Evolutionary conservation across 1,140 invertebrate species (phyloP).

Genomic region (Copidosoma floridanum): DNA sequence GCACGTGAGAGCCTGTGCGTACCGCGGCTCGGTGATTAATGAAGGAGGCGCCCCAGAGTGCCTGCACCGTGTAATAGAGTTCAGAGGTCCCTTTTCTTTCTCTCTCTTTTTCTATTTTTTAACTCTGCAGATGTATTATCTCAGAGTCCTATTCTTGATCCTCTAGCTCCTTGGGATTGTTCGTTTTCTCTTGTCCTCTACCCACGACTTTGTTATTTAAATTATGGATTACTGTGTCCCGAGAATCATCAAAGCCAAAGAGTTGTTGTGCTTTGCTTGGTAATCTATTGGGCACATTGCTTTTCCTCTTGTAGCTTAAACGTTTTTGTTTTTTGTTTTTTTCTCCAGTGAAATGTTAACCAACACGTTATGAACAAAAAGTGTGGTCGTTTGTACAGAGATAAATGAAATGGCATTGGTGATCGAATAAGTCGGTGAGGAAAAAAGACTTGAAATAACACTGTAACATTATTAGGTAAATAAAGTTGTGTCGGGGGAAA

Average conservation of each 20-base stretch:
- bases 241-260: no score
- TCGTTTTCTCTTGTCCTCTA: no score
- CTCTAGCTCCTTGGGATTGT: no score
- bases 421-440: not conserved
- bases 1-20: not conserved
- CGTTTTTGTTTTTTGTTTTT: no score
- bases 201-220: conserved; percentile 10
- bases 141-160: no score
- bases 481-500: conserved; percentile 1
- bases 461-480: conserved; percentile 13
- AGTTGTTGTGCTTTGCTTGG: no score
- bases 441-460: not conserved
- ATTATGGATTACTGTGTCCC: conserved; percentile 18
- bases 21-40: conserved; percentile 18
- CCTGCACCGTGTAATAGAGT: not conserved
- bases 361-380: no score
- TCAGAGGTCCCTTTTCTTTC: not conserved
- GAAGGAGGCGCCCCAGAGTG: conserved; percentile 9
- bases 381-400: not conserved
- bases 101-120: not conserved
- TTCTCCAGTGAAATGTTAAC: no score
- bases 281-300: no score
- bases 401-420: not conserved
- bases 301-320: no score
- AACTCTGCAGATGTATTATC: no score